Conservation (phyloP, 2,888 invertebrate genomes). For the Euproctis similis region DNA sequence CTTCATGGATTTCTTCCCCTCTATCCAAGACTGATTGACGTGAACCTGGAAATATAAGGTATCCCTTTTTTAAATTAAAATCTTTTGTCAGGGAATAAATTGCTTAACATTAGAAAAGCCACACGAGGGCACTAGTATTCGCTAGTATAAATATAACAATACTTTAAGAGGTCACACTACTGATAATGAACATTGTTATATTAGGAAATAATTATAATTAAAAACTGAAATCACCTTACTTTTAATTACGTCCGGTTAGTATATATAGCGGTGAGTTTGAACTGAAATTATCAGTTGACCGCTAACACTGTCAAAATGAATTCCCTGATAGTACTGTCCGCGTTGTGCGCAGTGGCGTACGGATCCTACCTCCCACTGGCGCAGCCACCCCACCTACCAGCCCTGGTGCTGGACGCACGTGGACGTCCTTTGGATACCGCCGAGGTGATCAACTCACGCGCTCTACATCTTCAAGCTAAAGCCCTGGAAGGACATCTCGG, state of each 20-base stretch:
- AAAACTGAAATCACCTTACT: constrained; percentile 44
- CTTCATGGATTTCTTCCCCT: no score
- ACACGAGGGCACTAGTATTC: no score
- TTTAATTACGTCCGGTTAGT: constrained; percentile 62
- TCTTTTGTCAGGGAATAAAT: no score
- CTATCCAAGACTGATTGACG: no score
- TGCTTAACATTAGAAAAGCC: no score
- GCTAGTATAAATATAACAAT: no score
- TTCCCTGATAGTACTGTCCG: constrained; percentile 78
- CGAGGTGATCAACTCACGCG: constrained; percentile 65
- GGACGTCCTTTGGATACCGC: constrained; percentile 69
- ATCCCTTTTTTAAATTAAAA: no score
- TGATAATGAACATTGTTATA: constrained; percentile 70
- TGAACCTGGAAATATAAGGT: no score
- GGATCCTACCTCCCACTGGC: constrained; percentile 67
- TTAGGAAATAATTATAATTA: constrained; percentile 29
- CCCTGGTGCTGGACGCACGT: constrained; percentile 62
- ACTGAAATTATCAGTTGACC: constrained; percentile 31
- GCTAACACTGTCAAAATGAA: constrained; percentile 39
- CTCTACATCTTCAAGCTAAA: constrained; percentile 66
- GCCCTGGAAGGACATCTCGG: constrained; percentile 58
- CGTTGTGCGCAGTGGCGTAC: constrained; percentile 75
- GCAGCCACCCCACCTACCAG: constrained; percentile 63
- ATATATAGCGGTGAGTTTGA: constrained; percentile 53
- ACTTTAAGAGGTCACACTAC: constrained; percentile 59